phyloP scores from a whole-genome alignment of 1,140 invertebrate genomes.

The Cyclina sinensis region DNA sequence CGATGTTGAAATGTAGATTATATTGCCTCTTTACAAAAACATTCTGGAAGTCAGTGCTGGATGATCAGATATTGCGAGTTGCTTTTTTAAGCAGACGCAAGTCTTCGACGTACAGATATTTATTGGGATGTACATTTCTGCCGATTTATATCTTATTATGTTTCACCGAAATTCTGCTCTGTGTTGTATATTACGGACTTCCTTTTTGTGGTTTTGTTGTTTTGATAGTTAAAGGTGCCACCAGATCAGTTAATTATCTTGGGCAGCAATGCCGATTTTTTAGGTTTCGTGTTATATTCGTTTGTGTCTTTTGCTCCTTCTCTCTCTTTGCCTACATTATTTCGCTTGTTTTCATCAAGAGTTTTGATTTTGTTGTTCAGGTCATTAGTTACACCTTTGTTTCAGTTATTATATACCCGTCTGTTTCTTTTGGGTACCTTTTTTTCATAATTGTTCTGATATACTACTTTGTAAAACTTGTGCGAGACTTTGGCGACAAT shows the following conservation, averaged over 20 bases:
- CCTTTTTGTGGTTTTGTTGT: background rate
- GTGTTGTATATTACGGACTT: background rate
- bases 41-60: constrained; percentile 1
- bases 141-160: background rate
- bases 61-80: background rate
- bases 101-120: background rate
- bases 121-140: background rate
- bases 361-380: constrained; percentile 44
- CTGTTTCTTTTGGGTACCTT: constrained; percentile 47
- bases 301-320: background rate
- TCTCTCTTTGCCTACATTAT: background rate
- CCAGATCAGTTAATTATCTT: background rate
- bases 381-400: constrained; percentile 39
- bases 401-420: constrained; percentile 57
- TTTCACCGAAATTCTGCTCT: background rate
- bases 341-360: constrained; percentile 25
- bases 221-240: background rate
- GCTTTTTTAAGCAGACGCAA: background rate
- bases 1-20: constrained; percentile 28
- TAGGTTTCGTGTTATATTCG: background rate
- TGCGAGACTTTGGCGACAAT: constrained; percentile 8
- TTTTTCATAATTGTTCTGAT: constrained; percentile 43
- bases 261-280: background rate
- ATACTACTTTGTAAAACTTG: constrained; percentile 25
- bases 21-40: constrained; percentile 2